A percentile compares a stretch with the other conserved stretches of the same genome.
Conservation (phyloP, 2,888 invertebrate species). For the Parascotia fuliginaria region DNA sequence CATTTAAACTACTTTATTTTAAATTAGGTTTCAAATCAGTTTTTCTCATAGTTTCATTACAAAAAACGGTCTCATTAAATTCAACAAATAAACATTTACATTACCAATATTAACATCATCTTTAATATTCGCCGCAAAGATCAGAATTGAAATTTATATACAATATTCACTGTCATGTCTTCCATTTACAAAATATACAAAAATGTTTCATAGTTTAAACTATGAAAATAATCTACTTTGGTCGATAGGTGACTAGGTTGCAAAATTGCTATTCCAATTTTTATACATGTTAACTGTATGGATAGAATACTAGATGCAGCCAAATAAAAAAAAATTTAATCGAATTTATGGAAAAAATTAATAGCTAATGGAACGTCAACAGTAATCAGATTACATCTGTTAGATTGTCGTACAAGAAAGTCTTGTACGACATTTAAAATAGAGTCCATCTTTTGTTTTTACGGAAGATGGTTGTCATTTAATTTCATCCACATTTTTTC, state of each 20-base stretch:
- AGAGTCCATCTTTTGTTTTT: no score
- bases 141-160: slow-evolving; percentile 29
- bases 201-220: slow-evolving; percentile 39
- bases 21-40: no score
- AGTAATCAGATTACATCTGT: no score
- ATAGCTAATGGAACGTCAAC: not conserved
- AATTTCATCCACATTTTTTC: no score
- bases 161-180: slow-evolving; percentile 70
- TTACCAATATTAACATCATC: not conserved
- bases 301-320: slow-evolving; percentile 11
- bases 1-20: no score
- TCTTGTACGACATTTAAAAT: no score
- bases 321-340: no score
- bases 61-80: not conserved
- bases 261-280: slow-evolving; percentile 8
- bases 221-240: slow-evolving; percentile 50
- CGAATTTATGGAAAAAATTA: not conserved
- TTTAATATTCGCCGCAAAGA: not conserved
- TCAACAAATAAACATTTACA: not conserved
- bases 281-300: slow-evolving; percentile 12
- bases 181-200: slow-evolving; percentile 77
- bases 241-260: slow-evolving; percentile 38
- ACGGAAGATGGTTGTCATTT: no score
- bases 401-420: no score
- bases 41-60: no score